Base-by-base conservation (phyloP, 2,888 invertebrate species). In the Xestia rhomboidea region DNA sequence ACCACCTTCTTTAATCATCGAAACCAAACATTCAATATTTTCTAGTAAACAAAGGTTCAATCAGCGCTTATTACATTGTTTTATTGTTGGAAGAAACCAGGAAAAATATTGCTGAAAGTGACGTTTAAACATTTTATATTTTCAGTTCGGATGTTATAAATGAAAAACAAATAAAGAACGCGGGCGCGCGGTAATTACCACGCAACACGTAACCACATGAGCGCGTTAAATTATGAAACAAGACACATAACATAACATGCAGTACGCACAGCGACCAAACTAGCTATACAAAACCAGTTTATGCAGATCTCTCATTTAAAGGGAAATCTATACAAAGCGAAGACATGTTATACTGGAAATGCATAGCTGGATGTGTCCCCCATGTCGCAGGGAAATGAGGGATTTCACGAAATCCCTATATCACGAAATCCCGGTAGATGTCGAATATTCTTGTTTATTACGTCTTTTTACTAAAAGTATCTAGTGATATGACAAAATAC, bases 81-180 rank as follows among this genome's bases (percentile, higher is more conserved):
- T 73, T 73, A 34, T 75, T 73, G n/a, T 49, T 64, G 68, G 27
- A 77, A 64, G 7, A 49, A 67, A 82, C 8, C 13, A 24, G 5
- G 30, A 72, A 66, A 68, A 4, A 44, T 44, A 41, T 64, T 27
- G 44, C 46, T 18, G 60, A 68, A 73, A 67, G 38, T 60, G 63
- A 54, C 41, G 66, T 21, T 74, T 27, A 63, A 63, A 54, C 51
- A 21, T 67, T 63, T 38, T 1, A 49, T 70, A 70, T 60, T 68
- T 34, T 60, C 60, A 79, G 74, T 75, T 71, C 68, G 69, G 68
- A 79, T 85, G 77, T 83, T 82, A 70, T 76, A 73, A 90, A 87
- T 89, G 69, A 84, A 86, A 89, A 85, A 87, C 85, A 88, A 89
- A 87, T 90, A 84, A 77, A 85, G 66, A 78, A 70, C 72, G 77